phyloP scores from a whole-genome alignment of 2,113 vertebrate species.

The Colaptes auratus region DNA sequence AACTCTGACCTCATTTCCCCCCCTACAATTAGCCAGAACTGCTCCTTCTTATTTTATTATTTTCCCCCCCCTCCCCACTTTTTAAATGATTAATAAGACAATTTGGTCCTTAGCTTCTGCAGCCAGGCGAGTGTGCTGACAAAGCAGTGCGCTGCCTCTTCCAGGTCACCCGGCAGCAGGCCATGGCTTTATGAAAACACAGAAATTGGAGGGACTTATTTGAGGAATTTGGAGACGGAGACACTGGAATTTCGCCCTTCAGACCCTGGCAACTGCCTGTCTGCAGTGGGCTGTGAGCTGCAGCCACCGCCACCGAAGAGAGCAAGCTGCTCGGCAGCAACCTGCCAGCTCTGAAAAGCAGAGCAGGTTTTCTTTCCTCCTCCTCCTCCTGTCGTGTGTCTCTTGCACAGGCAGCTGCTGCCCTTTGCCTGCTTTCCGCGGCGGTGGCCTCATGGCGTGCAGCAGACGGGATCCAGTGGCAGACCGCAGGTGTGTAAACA shows the following conservation, averaged over 20 bases:
- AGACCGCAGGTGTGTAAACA: background rate
- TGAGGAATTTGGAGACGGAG: constrained; percentile 67
- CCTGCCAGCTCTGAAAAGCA: constrained; percentile 17
- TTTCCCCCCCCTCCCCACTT: background rate
- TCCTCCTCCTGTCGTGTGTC: background rate
- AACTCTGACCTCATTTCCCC: constrained; percentile 46
- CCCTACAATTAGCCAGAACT: constrained; percentile 41
- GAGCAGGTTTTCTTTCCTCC: background rate
- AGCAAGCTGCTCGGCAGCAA: constrained; percentile 27
- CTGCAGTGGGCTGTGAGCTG: constrained; percentile 50
- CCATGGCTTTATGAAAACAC: constrained; percentile 72
- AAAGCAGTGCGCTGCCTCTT: constrained; percentile 63
- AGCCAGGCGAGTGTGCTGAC: constrained; percentile 62
- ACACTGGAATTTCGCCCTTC: constrained; percentile 64
- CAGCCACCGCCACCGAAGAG: background rate
- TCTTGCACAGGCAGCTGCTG: background rate
- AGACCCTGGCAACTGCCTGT: constrained; percentile 61
- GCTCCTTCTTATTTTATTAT: constrained; percentile 29
- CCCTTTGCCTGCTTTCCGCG: background rate
- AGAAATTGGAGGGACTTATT: constrained; percentile 70
- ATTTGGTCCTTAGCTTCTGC: constrained; percentile 58
- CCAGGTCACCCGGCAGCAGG: constrained; percentile 70
- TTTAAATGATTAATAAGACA: constrained; percentile 71
- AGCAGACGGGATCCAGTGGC: background rate
- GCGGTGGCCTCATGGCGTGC: background rate